Percentiles rank a stretch among this genome's conserved stretches.
These are phyloP conservation scores for Trissolcus japonicus DNA, from an alignment of 2,888 invertebrate species.

Conservation along the genomic window DNA sequence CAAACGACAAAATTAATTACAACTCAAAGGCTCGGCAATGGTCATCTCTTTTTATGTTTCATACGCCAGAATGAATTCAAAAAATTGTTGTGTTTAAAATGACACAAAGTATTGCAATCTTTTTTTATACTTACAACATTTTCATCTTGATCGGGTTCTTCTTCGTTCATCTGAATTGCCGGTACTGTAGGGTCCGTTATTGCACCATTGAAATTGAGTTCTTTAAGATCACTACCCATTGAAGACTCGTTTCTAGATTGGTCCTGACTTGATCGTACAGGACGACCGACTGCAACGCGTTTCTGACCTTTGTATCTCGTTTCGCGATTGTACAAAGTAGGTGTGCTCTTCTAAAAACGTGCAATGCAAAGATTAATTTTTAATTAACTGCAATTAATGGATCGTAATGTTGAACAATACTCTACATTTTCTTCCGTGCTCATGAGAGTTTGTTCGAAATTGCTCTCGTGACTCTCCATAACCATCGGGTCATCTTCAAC, in stretches of 20 bases:
- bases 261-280: conserved; percentile 60
- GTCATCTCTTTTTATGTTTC: neutral
- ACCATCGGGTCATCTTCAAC: conserved; percentile 74
- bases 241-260: conserved; percentile 40
- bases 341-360: conserved; percentile 25
- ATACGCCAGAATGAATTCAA: neutral
- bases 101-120: neutral
- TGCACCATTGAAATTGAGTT: conserved; percentile 62
- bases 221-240: conserved; percentile 58
- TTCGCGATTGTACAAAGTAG: conserved; percentile 73
- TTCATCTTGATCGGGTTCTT: conserved; percentile 62
- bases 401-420: neutral
- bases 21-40: too few relatives aligned
- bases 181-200: conserved; percentile 68
- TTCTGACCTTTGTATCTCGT: conserved; percentile 77
- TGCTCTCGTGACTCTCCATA: conserved; percentile 69
- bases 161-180: conserved; percentile 67
- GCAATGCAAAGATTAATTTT: too few relatives aligned
- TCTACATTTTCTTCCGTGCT: conserved; percentile 62
- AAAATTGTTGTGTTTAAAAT: neutral
- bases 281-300: conserved; percentile 75
- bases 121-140: conserved; percentile 59
- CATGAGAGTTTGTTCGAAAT: conserved; percentile 64
- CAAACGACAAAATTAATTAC: too few relatives aligned
- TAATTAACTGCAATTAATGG: too few relatives aligned